These are phyloP conservation scores for Mesorhabditis belari DNA, from an alignment of 2,888 invertebrate genomes.

Conservation along the genomic window DNA sequence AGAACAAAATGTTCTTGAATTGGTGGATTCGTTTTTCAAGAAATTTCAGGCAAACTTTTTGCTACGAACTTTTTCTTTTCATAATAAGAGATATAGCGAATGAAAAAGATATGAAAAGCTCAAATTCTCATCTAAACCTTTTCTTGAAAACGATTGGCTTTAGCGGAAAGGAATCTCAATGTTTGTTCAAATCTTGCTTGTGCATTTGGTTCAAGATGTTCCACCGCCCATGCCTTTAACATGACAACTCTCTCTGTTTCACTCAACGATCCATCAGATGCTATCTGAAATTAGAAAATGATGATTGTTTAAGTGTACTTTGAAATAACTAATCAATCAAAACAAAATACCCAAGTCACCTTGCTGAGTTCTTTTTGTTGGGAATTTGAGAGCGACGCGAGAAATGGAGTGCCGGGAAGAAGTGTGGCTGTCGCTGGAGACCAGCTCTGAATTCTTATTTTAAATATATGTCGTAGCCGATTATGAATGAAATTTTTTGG, in stretches of 20 bases:
- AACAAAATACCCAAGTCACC: neutral
- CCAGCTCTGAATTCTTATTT: neutral
- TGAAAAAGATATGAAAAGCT: neutral
- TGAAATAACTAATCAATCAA: too few relatives aligned
- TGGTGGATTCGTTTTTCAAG: too few relatives aligned
- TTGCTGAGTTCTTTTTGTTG: neutral
- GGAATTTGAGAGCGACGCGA: neutral
- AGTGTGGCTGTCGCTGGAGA: neutral
- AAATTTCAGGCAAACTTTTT: too few relatives aligned
- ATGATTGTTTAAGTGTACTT: too few relatives aligned
- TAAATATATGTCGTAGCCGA: too few relatives aligned
- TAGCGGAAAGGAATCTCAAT: neutral
- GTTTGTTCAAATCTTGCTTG: neutral
- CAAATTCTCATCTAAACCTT: neutral
- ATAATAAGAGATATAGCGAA: neutral
- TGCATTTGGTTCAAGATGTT: neutral
- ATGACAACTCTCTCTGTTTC: neutral
- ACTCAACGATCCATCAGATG: neutral
- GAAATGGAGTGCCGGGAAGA: neutral
- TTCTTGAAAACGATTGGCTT: neutral
- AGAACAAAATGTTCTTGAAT: too few relatives aligned
- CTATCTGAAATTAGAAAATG: neutral
- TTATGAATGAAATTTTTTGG: too few relatives aligned
- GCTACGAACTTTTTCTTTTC: too few relatives aligned
- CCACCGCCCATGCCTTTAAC: neutral